Evolutionary conservation across 2,797 vertebrate species (phyloP), one percentile per base, ranked within the genome.

Genomic region (Acanthurus lineatus): DNA sequence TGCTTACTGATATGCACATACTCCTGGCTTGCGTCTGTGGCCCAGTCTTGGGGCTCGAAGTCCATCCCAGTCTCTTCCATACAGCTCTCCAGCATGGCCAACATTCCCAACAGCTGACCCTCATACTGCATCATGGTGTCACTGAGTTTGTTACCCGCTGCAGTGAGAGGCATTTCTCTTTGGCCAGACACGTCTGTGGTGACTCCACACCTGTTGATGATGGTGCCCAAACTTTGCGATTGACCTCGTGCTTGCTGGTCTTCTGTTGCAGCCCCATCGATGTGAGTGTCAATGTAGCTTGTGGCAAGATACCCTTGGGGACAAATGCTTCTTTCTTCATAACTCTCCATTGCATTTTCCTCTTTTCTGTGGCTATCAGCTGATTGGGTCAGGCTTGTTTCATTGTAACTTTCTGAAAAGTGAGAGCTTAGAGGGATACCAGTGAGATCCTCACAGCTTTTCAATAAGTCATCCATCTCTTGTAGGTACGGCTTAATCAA

Each of bases 401-500:
- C 83, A 0, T 51, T n/a, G 77, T 77, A 73, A 49, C 51, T 67
- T 61, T 28, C 70, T 8, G 87, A 83, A 68, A 83, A 73, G 7
- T 42, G 61, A 12, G 89, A 84, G 71, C 73, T 54, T 5, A 92
- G 79, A 1, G 87, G 49, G 57, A 91, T 61, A 9, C 82, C 89
- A 0, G 82, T 82, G 88, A 88, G 94, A 89, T 0, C 91, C 89
- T 90, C 95, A 25, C 92, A 98, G 93, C 90, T 96, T 93, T 83
- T 92, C 59, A 95, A 69, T 5, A 94, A 58, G 0, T 91, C 89
- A 38, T 94, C 95, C 91, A 97, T 97, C 0, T 97, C 95, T 12
- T 95, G 94, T 0, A 98, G 89, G 86, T 96, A 97, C 12, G 96
- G 93, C 73, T 96, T 95, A 52, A 97, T 97, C 6, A 93, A 93